Conservation (phyloP, 2,888 invertebrate genomes). For the Calameuta filiformis region DNA sequence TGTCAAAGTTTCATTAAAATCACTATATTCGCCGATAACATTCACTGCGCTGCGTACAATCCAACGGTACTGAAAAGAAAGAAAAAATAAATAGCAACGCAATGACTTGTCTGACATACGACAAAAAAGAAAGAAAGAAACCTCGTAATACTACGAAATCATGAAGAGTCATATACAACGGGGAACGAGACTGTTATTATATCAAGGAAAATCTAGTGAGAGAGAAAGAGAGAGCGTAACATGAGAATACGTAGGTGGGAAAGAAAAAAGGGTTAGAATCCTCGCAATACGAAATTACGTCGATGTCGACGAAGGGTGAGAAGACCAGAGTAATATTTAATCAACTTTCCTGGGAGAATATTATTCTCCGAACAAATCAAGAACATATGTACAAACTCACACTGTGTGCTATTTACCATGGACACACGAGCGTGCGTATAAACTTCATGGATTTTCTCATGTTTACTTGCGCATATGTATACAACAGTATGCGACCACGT, state of each 20-base stretch:
- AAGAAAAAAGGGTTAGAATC: background rate
- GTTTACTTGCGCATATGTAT: background rate
- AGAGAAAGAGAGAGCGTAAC: background rate
- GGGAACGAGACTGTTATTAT: background rate
- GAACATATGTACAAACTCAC: conserved; percentile 56
- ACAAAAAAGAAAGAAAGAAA: background rate
- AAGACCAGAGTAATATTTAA: conserved; percentile 57
- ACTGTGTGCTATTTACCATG: background rate
- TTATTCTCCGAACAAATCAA: conserved; percentile 64
- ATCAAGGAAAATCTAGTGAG: background rate
- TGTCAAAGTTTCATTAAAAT: background rate
- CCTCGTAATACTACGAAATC: background rate
- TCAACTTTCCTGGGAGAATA: conserved; percentile 61
- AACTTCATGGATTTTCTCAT: background rate
- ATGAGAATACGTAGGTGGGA: background rate
- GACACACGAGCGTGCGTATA: background rate
- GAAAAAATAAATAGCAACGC: background rate
- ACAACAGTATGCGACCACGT: background rate
- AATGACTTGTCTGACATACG: background rate
- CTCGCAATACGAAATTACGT: background rate
- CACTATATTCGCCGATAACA: background rate
- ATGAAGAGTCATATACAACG: background rate
- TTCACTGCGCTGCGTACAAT: background rate
- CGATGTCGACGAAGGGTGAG: background rate
- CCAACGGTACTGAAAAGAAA: too few species aligned